Percentiles rank a stretch among this genome's conserved stretches.
Conservation (phyloP, 2,113 vertebrate species). For the Gnathonemus longibarbis region DNA sequence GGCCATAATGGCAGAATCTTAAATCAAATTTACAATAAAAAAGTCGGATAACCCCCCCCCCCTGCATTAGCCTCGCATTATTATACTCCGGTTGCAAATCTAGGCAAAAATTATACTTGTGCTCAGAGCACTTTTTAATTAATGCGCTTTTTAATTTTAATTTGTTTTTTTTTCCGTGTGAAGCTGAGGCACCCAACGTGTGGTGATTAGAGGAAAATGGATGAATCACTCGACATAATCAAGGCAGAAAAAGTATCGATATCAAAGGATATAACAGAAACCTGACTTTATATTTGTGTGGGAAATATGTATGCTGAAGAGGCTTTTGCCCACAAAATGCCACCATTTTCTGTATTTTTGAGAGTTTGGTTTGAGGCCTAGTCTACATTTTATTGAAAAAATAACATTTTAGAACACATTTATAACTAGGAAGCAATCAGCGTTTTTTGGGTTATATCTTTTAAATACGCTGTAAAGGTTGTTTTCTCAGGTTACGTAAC, state of each 20-base stretch:
- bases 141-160: conserved; percentile 38
- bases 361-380: not conserved
- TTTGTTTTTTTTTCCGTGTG: not conserved
- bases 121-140: conserved; percentile 55
- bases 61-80: conserved; percentile 55
- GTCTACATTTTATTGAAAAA: not conserved
- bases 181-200: not conserved
- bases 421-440: not conserved
- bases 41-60: conserved; percentile 69
- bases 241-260: not conserved
- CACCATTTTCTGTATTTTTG: not conserved
- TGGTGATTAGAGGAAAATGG: not conserved
- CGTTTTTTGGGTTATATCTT: not conserved
- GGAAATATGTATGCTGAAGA: not conserved
- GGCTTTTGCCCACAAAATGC: not conserved
- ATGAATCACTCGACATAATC: not conserved
- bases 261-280: not conserved
- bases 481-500: not conserved
- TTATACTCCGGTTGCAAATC: conserved; percentile 56
- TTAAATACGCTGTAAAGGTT: not conserved
- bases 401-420: not conserved
- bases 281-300: not conserved
- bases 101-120: conserved; percentile 56
- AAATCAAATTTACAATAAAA: conserved; percentile 77
- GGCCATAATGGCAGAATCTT: conserved; percentile 86